Conservation (phyloP, 2,797 vertebrate genomes). For the Phalanger gymnotis region DNA sequence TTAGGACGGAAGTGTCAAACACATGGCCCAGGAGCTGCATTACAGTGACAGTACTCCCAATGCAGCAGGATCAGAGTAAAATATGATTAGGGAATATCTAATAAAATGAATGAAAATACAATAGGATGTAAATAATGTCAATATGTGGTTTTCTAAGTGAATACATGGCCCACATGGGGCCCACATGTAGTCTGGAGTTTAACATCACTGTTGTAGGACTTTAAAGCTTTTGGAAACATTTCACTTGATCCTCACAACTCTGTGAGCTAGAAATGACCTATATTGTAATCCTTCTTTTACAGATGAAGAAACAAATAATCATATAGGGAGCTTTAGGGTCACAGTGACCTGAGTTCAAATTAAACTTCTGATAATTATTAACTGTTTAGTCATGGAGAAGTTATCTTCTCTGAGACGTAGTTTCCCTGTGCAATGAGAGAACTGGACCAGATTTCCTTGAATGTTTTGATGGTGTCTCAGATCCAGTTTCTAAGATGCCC, state of each 20-base stretch:
- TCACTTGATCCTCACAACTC: not conserved
- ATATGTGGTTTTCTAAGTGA: not conserved
- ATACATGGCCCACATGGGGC: not conserved
- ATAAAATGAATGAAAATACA: not conserved
- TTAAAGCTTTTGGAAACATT: not conserved
- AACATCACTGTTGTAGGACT: not conserved
- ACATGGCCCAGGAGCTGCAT: not conserved
- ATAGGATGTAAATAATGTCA: not conserved
- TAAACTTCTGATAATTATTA: not conserved
- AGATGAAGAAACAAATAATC: not conserved
- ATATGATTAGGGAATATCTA: not conserved
- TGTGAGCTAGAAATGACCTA: not conserved
- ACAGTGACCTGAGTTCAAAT: not conserved
- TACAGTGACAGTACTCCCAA: not conserved
- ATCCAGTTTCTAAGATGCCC: not conserved
- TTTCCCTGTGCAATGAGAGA: not conserved
- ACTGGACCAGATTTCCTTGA: not conserved
- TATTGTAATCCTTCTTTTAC: not conserved
- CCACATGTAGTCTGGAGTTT: not conserved
- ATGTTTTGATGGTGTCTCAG: too few relatives aligned
- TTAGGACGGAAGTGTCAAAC: not conserved
- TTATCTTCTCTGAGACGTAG: not conserved
- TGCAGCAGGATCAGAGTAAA: not conserved
- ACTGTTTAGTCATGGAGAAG: not conserved
- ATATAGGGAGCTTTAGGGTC: not conserved